A percentile compares a stretch with the other conserved stretches of the same genome.
These are phyloP conservation scores for Pimpla rufipes DNA, from an alignment of 2,888 invertebrate species.

Conservation along the genomic window DNA sequence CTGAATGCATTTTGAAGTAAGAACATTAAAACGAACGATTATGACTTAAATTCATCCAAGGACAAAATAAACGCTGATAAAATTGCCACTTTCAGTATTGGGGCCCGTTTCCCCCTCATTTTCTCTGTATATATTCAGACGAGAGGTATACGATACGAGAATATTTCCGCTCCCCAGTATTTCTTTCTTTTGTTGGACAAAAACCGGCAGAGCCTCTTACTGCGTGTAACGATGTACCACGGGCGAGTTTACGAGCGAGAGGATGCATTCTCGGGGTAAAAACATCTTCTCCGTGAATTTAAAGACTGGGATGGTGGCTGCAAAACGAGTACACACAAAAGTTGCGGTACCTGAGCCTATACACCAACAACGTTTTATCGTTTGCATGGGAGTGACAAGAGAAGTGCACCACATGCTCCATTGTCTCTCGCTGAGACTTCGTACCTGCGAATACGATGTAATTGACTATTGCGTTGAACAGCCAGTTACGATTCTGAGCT, in stretches of 20 bases:
- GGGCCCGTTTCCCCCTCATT: background rate
- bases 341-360: background rate
- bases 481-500: constrained; percentile 52
- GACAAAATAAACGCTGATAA: constrained; percentile 2
- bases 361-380: constrained; percentile 53
- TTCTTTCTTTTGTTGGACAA: background rate
- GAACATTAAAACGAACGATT: no score
- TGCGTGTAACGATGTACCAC: constrained; percentile 25
- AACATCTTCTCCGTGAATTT: constrained; percentile 57
- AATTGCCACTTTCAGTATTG: background rate
- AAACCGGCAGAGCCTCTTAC: constrained; percentile 4
- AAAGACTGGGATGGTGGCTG: constrained; percentile 34
- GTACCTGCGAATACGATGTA: constrained; percentile 47
- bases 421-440: constrained; percentile 53
- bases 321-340: constrained; percentile 12
- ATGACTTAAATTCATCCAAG: background rate
- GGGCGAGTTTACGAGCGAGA: constrained; percentile 55
- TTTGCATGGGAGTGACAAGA: constrained; percentile 23
- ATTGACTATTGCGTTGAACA: constrained; percentile 51
- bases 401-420: constrained; percentile 39
- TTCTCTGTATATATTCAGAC: constrained; percentile 6
- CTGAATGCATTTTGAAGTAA: no score
- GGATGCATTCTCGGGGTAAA: constrained; percentile 43
- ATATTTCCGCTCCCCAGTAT: background rate
- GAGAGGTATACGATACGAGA: constrained; percentile 20